Evolutionary conservation across 2,797 vertebrate genomes (phyloP), one percentile per base, ranked within the genome.

Genomic region (Falco rusticolus): DNA sequence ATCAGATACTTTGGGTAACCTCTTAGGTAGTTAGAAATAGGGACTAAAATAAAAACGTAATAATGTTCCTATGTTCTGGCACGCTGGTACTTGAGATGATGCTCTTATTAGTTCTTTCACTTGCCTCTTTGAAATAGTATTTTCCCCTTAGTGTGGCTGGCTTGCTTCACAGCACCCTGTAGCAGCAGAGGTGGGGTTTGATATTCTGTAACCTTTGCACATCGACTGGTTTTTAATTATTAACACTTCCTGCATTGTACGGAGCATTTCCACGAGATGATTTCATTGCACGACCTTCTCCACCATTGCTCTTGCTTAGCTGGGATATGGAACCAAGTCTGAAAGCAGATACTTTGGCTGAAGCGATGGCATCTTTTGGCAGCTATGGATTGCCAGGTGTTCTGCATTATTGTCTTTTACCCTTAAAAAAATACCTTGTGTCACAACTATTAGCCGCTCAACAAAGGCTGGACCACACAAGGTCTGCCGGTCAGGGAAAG

Each of bases 381-480:
- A 93, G 78, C 65, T 81, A 18, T 59, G 85, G 64, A 89, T 95
- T 95, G 85, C 87, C 87, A 94, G 89, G 92, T 96, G 96, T 87
- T 97, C 93, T 91, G 63, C 69, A 21, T 97, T 97, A 91, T 76
- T 95, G 87, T 94, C 86, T 96, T 79, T 78, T 95, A 79, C 63
- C 79, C 93, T 93, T 84, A 78, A 84, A 87, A 90, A 97, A 90
- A 69, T 74, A 83, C 26, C 80, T 59, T 14, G 61, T 94, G 93
- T 82, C 82, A 21, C 69, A 88, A 31, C 74, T 78, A 34, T 89
- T 84, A 51, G 48, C 34, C 76, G 65, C 85, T 91, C 34, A 94
- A 20, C 37, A 70, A 61, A 88, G 82, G 47, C 45, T 92, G 81
- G 92, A 96, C 89, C 89, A 72, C 91, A 92, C 95, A 97, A 94